Percentiles rank a stretch among this genome's conserved stretches.
These are phyloP conservation scores for Phasia obesa DNA, from an alignment of 2,888 invertebrate species.

Conservation along the genomic window DNA sequence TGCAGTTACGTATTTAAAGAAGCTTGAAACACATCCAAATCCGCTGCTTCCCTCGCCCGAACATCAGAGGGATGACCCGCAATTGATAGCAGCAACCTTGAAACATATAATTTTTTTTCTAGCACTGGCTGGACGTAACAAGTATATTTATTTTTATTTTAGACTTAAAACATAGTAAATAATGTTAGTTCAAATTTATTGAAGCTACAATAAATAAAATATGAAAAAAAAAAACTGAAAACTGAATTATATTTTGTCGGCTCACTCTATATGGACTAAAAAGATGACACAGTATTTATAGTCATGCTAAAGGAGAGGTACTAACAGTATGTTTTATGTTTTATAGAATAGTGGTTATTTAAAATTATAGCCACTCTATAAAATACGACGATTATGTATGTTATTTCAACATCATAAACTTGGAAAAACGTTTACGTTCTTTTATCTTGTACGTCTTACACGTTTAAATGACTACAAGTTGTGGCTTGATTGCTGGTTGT, in stretches of 20 bases:
- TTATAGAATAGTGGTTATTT: conserved; percentile 65
- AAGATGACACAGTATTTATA: conserved; percentile 40
- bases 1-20: too few species aligned
- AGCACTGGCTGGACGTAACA: too few species aligned
- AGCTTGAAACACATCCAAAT: too few species aligned
- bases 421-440: conserved; percentile 44
- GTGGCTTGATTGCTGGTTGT: conserved; percentile 37
- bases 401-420: conserved; percentile 69
- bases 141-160: too few species aligned
- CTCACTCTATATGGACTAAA: conserved; percentile 26
- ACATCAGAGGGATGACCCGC: too few species aligned
- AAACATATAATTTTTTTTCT: too few species aligned
- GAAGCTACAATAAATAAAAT: too few species aligned
- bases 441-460: not conserved
- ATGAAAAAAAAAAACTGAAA: too few species aligned
- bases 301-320: conserved; percentile 29
- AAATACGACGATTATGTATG: conserved; percentile 66
- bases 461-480: conserved; percentile 9
- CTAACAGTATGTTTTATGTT: conserved; percentile 55
- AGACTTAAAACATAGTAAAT: too few species aligned
- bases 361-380: conserved; percentile 68
- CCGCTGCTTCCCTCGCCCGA: too few species aligned
- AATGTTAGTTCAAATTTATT: too few species aligned
- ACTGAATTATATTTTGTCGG: not conserved
- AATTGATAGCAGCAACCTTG: too few species aligned